Conservation (phyloP, 2,888 invertebrate species). For the Clusia tigrina region DNA sequence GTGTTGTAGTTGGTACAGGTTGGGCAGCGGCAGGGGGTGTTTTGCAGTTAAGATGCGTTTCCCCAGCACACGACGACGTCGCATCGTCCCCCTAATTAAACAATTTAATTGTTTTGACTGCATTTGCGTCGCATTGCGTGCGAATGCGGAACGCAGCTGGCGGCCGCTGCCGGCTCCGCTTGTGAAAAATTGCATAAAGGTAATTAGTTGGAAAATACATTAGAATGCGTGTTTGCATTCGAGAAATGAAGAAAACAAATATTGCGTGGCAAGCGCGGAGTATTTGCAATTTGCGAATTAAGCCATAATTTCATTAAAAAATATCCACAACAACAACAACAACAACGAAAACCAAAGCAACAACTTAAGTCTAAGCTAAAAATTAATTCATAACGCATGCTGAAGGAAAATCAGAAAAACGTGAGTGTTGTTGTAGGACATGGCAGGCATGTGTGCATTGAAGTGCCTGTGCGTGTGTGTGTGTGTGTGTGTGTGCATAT, state of each 20-base stretch:
- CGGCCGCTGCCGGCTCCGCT: neutral
- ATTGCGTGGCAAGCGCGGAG: too few relatives aligned
- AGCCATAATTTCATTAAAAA: neutral
- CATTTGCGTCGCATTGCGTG: neutral
- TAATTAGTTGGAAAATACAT: neutral
- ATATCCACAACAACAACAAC: neutral
- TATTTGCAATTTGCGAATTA: too few relatives aligned
- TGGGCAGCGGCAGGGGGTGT: neutral
- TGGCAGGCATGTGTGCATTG: too few relatives aligned
- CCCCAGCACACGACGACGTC: neutral
- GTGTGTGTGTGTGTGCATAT: too few relatives aligned
- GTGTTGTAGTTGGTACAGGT: neutral
- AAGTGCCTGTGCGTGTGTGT: too few relatives aligned
- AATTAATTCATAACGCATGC: too few relatives aligned
- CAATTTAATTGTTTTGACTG: conserved; percentile 7
- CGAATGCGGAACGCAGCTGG: conserved; percentile 1
- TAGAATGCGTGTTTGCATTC: too few relatives aligned
- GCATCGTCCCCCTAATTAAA: conserved; percentile 7
- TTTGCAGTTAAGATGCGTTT: neutral
- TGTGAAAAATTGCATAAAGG: neutral
- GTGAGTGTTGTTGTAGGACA: too few relatives aligned
- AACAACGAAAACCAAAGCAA: neutral
- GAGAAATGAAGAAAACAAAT: too few relatives aligned
- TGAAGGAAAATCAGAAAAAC: too few relatives aligned
- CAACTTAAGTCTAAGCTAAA: neutral